Conservation (phyloP, 1,140 invertebrate species). For the Nixonia krombeini region DNA sequence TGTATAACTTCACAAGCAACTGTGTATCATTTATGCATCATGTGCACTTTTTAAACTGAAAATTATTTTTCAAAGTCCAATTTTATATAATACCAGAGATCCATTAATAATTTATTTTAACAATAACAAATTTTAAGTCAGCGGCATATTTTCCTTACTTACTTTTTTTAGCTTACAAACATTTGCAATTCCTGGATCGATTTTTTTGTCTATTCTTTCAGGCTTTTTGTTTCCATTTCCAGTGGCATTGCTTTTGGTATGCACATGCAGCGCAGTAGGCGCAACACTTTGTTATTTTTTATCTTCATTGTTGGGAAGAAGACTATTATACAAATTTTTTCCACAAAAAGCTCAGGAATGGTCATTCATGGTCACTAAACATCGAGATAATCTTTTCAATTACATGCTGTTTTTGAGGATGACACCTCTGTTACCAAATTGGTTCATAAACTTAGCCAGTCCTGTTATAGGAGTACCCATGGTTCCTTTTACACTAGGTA, state of each 20-base stretch:
- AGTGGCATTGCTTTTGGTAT: conserved; percentile 91
- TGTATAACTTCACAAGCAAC: no score
- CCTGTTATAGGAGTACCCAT: conserved; percentile 97
- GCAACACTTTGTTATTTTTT: conserved; percentile 96
- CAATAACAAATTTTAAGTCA: no score
- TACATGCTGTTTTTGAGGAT: conserved; percentile 98
- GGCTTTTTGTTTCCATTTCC: conserved; percentile 97
- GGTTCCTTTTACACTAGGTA: conserved; percentile 93
- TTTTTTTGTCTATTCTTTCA: conserved; percentile 97
- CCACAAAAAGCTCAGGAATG: conserved; percentile 89
- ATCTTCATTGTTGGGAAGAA: conserved; percentile 89
- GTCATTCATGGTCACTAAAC: conserved; percentile 85
- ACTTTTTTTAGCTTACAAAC: conserved; percentile 89
- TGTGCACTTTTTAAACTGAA: no score
- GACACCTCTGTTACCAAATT: conserved; percentile 98
- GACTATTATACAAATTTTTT: conserved; percentile 89
- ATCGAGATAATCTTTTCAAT: conserved; percentile 91
- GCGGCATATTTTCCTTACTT: conserved; percentile 18
- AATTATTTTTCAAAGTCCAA: no score
- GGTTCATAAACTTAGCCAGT: conserved; percentile 99
- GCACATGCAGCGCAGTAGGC: conserved; percentile 95
- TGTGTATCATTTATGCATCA: no score
- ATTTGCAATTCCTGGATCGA: conserved; percentile 99
- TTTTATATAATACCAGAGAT: no score
- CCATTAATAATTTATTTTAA: no score